A percentile compares a stretch with the other conserved stretches of the same genome.
phyloP scores from a whole-genome alignment of 2,113 vertebrate species.

The Entomyzon cyanotis region DNA sequence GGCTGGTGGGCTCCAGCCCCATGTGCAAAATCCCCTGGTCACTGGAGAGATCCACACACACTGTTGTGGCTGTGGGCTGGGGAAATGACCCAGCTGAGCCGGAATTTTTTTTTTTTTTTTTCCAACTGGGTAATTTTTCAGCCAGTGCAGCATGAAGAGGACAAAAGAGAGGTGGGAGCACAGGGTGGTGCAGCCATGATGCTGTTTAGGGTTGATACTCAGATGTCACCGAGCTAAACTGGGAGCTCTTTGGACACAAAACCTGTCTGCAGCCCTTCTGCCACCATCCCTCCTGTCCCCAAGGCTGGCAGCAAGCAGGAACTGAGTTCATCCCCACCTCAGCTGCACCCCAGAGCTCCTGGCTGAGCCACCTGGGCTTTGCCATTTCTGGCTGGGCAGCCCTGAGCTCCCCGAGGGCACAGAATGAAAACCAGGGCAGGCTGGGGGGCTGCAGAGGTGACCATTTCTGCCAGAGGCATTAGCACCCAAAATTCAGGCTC shows the following conservation, averaged over 20 bases:
- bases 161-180: not conserved
- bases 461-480: not conserved
- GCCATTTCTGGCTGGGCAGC: not conserved
- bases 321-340: not conserved
- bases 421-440: not conserved
- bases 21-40: fast-evolving
- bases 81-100: not conserved
- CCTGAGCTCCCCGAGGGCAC: not conserved
- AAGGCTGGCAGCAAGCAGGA: not conserved
- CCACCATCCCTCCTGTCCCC: too few species aligned
- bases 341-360: not conserved
- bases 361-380: not conserved
- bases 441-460: not conserved
- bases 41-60: not conserved
- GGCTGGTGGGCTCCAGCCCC: not conserved
- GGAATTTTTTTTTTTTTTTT: not conserved
- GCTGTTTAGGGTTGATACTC: not conserved
- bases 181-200: fast-evolving
- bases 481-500: not conserved
- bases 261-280: fast-evolving
- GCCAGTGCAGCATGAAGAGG: not conserved
- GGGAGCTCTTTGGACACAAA: not conserved
- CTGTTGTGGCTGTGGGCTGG: not conserved
- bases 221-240: fast-evolving
- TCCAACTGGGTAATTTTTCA: not conserved